Percentiles rank a stretch among this genome's conserved stretches.
These are phyloP conservation scores for Philopotamus ludificatus DNA, from an alignment of 1,140 invertebrate species.

Conservation along the genomic window DNA sequence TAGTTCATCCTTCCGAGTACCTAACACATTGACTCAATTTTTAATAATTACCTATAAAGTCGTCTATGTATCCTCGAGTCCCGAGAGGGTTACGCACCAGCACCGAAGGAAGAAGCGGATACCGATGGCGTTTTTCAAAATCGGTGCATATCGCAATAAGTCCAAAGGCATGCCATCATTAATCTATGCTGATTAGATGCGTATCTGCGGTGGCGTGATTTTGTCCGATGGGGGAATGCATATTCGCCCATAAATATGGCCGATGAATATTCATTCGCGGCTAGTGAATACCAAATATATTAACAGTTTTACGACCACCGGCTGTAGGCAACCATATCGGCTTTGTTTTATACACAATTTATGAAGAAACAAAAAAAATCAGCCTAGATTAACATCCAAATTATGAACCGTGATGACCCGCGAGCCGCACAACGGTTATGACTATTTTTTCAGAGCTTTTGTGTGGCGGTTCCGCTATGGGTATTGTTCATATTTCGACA, in stretches of 20 bases:
- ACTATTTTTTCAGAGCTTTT: constrained; percentile 4
- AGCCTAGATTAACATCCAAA: constrained; percentile 4
- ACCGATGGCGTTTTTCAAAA: too few relatives aligned
- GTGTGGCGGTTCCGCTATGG: not conserved
- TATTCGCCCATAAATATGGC: constrained; percentile 20
- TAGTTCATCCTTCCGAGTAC: too few relatives aligned
- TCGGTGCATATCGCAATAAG: too few relatives aligned
- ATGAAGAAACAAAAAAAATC: not conserved
- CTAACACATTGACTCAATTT: too few relatives aligned
- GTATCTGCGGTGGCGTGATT: too few relatives aligned
- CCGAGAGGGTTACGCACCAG: too few relatives aligned
- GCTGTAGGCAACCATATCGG: not conserved
- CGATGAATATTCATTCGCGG: constrained; percentile 25
- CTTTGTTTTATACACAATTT: constrained; percentile 7
- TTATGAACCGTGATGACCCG: constrained; percentile 20
- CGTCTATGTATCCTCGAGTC: too few relatives aligned
- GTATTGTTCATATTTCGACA: not conserved
- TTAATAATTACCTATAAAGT: too few relatives aligned
- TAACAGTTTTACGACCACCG: constrained; percentile 4
- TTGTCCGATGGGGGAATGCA: too few relatives aligned
- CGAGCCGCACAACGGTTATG: not conserved
- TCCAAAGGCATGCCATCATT: too few relatives aligned
- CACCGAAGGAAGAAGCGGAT: not conserved
- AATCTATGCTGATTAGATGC: too few relatives aligned
- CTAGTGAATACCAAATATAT: constrained; percentile 7